Evolutionary conservation across 2,888 invertebrate genomes (phyloP).

Genomic region (Polyploca ridens): DNA sequence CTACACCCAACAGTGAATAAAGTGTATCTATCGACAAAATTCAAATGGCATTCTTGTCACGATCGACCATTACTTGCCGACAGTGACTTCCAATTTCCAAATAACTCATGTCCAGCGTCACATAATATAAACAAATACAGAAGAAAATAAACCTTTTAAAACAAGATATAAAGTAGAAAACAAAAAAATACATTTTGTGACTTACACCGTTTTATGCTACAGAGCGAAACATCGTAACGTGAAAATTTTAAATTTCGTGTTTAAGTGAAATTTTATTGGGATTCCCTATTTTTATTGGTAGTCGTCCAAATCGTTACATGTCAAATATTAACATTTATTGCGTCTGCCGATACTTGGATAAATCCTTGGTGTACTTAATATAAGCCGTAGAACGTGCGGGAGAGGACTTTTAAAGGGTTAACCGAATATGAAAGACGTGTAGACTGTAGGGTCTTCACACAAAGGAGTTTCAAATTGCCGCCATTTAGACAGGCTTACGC

Average conservation of each 20-base stretch:
- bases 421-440: slow-evolving; percentile 4
- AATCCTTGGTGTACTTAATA: neutral
- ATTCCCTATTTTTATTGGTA: slow-evolving; percentile 73
- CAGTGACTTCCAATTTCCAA: slow-evolving; percentile 83
- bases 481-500: neutral
- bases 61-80: slow-evolving; percentile 81
- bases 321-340: slow-evolving; percentile 36
- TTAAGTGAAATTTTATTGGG: slow-evolving; percentile 82
- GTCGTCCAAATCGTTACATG: slow-evolving; percentile 46
- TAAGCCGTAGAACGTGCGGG: slow-evolving; percentile 7
- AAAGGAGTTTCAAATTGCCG: slow-evolving; percentile 3
- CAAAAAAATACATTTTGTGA: slow-evolving; percentile 7
- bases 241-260: slow-evolving; percentile 81
- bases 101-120: slow-evolving; percentile 47
- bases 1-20: slow-evolving; percentile 47
- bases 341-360: slow-evolving; percentile 7
- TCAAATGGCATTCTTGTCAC: slow-evolving; percentile 78
- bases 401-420: slow-evolving; percentile 5
- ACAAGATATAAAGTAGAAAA: slow-evolving; percentile 28
- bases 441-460: neutral
- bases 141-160: slow-evolving; percentile 30
- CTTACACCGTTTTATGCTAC: slow-evolving; percentile 35
- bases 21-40: slow-evolving; percentile 66
- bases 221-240: slow-evolving; percentile 63
- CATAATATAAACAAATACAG: slow-evolving; percentile 36